These are phyloP conservation scores for Palaemon carinicauda DNA, from an alignment of 1,140 invertebrate genomes.

Conservation along the genomic window DNA sequence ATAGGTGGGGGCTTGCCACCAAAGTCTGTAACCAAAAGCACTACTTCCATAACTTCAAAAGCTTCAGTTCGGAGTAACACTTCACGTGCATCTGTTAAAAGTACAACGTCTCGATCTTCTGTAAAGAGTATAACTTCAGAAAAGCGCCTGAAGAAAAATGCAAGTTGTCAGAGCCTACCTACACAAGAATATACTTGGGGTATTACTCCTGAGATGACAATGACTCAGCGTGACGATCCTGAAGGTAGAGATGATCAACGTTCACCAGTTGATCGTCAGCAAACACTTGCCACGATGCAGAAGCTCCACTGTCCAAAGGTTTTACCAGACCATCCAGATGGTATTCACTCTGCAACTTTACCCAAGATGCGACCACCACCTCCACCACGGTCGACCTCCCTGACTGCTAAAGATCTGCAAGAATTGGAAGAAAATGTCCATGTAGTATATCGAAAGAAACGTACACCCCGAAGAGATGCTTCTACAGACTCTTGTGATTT, in stretches of 20 bases:
- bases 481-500: conserved; percentile 57
- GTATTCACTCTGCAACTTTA: conserved; percentile 34
- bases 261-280: not conserved
- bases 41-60: conserved; percentile 51
- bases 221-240: conserved; percentile 43
- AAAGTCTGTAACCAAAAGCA: conserved; percentile 51
- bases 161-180: conserved; percentile 58
- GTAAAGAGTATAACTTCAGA: conserved; percentile 39
- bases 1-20: conserved; percentile 24
- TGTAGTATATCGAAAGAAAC: conserved; percentile 45
- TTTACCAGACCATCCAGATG: conserved; percentile 28
- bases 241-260: conserved; percentile 24
- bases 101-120: conserved; percentile 43
- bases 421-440: conserved; percentile 55
- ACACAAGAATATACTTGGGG: conserved; percentile 56
- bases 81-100: conserved; percentile 50
- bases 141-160: conserved; percentile 54
- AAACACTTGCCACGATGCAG: conserved; percentile 40
- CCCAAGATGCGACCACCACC: conserved; percentile 56
- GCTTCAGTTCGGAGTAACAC: conserved; percentile 49
- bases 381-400: conserved; percentile 56
- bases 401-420: conserved; percentile 54
- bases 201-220: conserved; percentile 52
- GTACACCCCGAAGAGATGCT: conserved; percentile 28
- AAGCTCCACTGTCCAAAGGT: conserved; percentile 56